Evolutionary conservation across 35 echinoderm and acorn worm genomes (phyloP).

Genomic region (Strongylocentrotus purpuratus): DNA sequence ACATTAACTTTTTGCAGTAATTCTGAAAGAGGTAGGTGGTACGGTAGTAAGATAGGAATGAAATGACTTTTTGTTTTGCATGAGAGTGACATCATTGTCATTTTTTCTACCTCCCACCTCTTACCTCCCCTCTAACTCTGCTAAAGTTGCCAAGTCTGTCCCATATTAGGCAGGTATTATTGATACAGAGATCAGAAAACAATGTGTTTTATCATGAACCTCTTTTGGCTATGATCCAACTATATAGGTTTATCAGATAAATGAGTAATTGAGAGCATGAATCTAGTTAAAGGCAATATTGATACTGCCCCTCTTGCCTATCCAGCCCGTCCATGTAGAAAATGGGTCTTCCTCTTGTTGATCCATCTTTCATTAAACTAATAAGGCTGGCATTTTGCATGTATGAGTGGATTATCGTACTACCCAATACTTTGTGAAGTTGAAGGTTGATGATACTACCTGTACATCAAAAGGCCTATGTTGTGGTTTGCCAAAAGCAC

Average conservation of each 20-base stretch:
- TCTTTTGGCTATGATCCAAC: neutral
- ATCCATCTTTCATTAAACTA: neutral
- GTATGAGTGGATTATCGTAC: neutral
- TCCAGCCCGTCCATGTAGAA: neutral
- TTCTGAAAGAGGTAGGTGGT: too few species aligned
- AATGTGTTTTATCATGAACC: neutral
- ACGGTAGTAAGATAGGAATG: too few species aligned
- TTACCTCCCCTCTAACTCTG: neutral
- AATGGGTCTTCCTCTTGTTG: neutral
- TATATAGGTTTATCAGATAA: neutral
- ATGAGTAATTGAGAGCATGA: neutral
- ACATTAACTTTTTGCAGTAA: too few species aligned
- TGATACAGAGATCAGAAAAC: neutral
- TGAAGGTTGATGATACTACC: neutral
- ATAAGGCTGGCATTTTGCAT: neutral
- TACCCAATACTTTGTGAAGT: neutral
- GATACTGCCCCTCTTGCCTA: neutral
- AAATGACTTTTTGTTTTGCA: too few species aligned
- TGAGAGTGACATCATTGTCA: too few species aligned
- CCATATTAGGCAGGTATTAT: neutral
- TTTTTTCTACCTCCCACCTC: too few species aligned
- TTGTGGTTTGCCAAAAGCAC: neutral
- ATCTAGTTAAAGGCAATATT: constrained; percentile 13
- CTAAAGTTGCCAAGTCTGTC: neutral
- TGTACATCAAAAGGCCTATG: neutral